Evolutionary conservation across 2,113 vertebrate species (phyloP), one percentile per base, ranked within the genome.

Genomic region (Deroptyus accipitrinus): DNA sequence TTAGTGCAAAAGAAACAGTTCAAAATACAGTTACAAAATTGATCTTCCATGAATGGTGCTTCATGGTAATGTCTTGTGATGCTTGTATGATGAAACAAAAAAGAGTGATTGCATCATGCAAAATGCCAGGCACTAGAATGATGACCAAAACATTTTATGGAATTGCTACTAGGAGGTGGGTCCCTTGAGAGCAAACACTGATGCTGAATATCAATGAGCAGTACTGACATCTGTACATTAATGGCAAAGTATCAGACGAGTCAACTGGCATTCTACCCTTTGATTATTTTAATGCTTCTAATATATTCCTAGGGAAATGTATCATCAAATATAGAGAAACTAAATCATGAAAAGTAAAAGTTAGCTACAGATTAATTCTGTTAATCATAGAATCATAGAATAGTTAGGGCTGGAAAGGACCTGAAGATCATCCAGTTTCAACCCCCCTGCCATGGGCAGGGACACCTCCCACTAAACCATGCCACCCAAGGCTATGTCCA

Each of bases 331-430:
- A 64, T 8, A 41, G 15, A 70, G 66, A 72, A 72, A 30, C 7
- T 72, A n/a, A 66, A 33, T 41, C 1, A 39, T 30, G 18, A 51
- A 79, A 64, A 67, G 24, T 22, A n/a, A n/a, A 51, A 85, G 16
- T n/a, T 52, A 81, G 66, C 68, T 92, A 85, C 72, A 87, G 92
- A 82, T 94, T 91, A 94, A 37, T 85, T 46, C 31, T 57, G 14
- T 91, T 85, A 52, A 44, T 48, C 46, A 46, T 46, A 46, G 46
- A 46, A 46, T 46, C 46, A 20, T 46, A 46, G 46, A 46, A 20
- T 46, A 46, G 46, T 46, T 46, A 46, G 46, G 19, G 46, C 3
- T 46, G 46, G 19, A 46, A 46, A 46, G 46, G 46, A 46, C 46
- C 5, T 46, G 5, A 46, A 46, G 19, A 20, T 46, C 46, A 20